Evolutionary conservation across 2,113 vertebrate species (phyloP).

Genomic region (Cygnus buccinator): DNA sequence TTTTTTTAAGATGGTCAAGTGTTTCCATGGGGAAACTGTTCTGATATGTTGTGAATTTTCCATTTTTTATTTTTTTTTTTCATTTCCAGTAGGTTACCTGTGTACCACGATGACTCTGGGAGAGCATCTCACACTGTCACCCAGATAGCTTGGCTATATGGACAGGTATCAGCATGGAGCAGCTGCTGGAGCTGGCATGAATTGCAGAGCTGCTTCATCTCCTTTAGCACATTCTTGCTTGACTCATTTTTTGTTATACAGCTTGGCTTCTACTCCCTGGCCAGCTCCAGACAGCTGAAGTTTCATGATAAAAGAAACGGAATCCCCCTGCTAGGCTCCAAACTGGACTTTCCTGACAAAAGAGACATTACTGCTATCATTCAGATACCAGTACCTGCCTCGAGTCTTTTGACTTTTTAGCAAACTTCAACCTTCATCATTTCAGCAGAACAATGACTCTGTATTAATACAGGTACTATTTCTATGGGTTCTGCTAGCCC

Average conservation of each 20-base stretch:
- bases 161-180: neutral
- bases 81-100: neutral
- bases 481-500: neutral
- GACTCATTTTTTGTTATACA: neutral
- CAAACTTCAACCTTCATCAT: neutral
- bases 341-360: neutral
- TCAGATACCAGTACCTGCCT: neutral
- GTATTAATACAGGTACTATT: neutral
- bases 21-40: neutral
- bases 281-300: neutral
- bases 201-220: neutral
- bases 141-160: neutral
- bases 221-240: neutral
- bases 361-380: neutral
- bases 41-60: neutral
- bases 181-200: slow-evolving; percentile 1
- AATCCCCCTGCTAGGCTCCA: neutral
- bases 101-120: neutral
- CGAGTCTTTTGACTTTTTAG: neutral
- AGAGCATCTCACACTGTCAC: neutral
- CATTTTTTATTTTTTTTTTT: neutral
- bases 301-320: neutral
- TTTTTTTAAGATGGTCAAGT: neutral
- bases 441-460: neutral
- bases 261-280: neutral